Base-by-base conservation (phyloP, 2,888 invertebrate species). In the Prenolepis imparis region DNA sequence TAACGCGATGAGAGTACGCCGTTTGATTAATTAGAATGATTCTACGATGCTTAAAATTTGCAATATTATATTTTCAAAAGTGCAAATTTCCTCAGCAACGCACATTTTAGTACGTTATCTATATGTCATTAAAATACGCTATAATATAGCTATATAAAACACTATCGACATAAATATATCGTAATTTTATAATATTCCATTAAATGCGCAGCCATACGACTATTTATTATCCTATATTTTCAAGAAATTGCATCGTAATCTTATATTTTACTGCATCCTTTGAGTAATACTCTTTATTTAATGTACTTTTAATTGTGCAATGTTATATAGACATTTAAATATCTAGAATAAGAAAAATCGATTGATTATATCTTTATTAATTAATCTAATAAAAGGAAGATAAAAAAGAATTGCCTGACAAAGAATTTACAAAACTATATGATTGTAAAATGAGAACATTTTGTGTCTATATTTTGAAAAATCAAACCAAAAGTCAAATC, bases 21-120 rank as follows among this genome's bases (percentile, higher is more conserved):
- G 55, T 70, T 73, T 55, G 2, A 55, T 21, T 82, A 84, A 84
- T 86, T 82, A 80, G 52, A 36, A 70, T 52, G 67, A 48, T 64
- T 57, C 59, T 55, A 32, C 3, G 41, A 63, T 36, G 32, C n/a
- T 67, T 70, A 72, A 70, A 77, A 64, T 52, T 36, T n/a, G 64
- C 66, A 55, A 44, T 24, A n/a, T 3, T 39, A 24, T 66, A 72
- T 36, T 78, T 41, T 63, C 9, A 55, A 44, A 77, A 78, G 82
- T 70, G 78, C 11, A 8, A 12, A 18, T 52, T 61, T 59, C 3
- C 15, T 44, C 48, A 55, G 32, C 36, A 36, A 63, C 0, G 28
- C n/a, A n/a, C 2, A 44, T 18, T 85, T 52, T 68, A 32, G 15
- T 59, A 64, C 39, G 12, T 59, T 68, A 74, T 70, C 21, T 74